Evolutionary conservation across 2,888 invertebrate genomes (phyloP).

Genomic region (Plagiodera versicolora): DNA sequence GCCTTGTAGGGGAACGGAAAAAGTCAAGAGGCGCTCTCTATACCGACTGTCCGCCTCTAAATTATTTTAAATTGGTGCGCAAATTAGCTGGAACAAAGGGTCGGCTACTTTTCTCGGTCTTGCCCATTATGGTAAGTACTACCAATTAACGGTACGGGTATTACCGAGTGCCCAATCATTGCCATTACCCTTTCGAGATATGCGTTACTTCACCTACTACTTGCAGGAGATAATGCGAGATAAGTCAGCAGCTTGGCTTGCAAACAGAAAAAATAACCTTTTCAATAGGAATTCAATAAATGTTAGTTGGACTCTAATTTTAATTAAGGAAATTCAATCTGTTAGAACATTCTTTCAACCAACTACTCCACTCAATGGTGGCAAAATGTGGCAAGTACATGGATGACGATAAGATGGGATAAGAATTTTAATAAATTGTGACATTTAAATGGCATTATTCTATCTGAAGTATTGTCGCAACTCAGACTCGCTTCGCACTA

Average conservation of each 20-base stretch:
- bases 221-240: not conserved
- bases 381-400: too few relatives aligned
- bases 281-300: not conserved
- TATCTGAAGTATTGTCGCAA: too few relatives aligned
- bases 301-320: too few relatives aligned
- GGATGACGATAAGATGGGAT: too few relatives aligned
- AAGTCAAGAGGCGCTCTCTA: constrained; percentile 1
- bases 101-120: constrained; percentile 32
- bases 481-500: too few relatives aligned
- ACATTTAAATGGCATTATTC: too few relatives aligned
- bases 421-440: too few relatives aligned
- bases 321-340: too few relatives aligned
- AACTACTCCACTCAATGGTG: too few relatives aligned
- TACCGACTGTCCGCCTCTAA: constrained; percentile 38
- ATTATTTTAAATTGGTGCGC: constrained; percentile 44
- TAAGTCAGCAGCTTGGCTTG: not conserved
- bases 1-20: constrained; percentile 22
- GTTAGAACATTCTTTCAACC: too few relatives aligned
- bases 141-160: constrained; percentile 42
- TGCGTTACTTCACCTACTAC: constrained; percentile 17
- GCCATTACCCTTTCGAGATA: constrained; percentile 36
- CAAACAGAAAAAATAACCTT: not conserved
- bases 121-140: constrained; percentile 41
- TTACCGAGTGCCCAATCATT: constrained; percentile 37
- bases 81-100: constrained; percentile 44